Evolutionary conservation across 2,113 vertebrate genomes (phyloP).

Genomic region (Lichenostomus cassidix): DNA sequence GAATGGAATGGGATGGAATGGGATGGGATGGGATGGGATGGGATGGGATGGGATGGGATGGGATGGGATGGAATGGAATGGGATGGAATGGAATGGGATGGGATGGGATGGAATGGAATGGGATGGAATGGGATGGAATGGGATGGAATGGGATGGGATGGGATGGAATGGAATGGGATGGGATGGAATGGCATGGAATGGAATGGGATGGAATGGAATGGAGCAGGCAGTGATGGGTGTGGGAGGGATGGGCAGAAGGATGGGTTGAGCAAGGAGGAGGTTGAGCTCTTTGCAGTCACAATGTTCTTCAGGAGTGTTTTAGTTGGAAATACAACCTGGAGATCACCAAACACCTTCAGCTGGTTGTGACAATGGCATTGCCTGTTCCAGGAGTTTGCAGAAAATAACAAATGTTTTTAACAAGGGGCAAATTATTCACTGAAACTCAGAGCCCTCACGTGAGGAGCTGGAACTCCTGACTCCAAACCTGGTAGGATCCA

Average conservation of each 20-base stretch:
- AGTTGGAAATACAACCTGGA: not conserved
- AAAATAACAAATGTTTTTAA: not conserved
- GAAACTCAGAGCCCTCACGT: not conserved
- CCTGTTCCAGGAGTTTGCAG: not conserved
- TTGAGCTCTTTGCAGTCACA: not conserved
- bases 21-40: not conserved
- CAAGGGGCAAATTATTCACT: not conserved
- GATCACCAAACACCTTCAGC: not conserved
- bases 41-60: not conserved
- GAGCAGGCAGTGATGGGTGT: rapidly evolving
- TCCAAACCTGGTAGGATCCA: not conserved
- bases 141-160: not conserved
- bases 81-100: not conserved
- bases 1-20: not conserved
- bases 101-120: not conserved
- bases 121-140: too few relatives aligned
- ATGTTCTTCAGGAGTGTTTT: not conserved
- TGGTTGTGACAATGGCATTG: not conserved
- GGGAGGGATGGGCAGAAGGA: not conserved
- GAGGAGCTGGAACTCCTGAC: not conserved
- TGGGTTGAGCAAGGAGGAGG: not conserved
- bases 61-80: not conserved
- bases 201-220: too few relatives aligned
- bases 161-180: not conserved
- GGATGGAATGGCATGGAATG: not conserved